Evolutionary conservation across 2,888 invertebrate species (phyloP).

Genomic region (Chymomyza procnemis): DNA sequence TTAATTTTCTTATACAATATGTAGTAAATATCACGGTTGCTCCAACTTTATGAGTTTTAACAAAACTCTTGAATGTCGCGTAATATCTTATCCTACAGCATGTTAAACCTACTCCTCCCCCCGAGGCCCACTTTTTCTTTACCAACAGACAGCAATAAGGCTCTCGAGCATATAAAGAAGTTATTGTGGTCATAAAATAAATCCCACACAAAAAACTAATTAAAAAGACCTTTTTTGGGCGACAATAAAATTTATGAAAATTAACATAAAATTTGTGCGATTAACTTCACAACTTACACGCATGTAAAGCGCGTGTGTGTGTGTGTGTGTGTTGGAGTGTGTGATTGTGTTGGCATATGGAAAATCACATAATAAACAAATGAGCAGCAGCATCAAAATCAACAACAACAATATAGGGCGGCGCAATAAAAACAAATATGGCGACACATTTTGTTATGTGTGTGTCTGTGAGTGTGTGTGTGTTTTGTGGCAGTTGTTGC

Average conservation of each 20-base stretch:
- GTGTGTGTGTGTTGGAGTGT: constrained; percentile 19
- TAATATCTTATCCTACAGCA: constrained; percentile 5
- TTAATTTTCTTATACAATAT: not conserved
- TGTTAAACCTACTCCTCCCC: no score
- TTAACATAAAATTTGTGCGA: constrained; percentile 75
- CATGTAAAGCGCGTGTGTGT: not conserved
- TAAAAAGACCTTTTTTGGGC: constrained; percentile 65
- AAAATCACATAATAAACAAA: constrained; percentile 71
- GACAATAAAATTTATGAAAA: constrained; percentile 75
- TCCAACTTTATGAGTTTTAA: constrained; percentile 57
- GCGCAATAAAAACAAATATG: constrained; percentile 73
- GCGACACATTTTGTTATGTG: constrained; percentile 50
- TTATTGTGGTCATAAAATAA: constrained; percentile 58
- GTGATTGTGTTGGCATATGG: constrained; percentile 58
- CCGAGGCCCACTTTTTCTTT: constrained; percentile 3
- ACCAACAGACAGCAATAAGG: constrained; percentile 1
- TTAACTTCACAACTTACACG: constrained; percentile 62
- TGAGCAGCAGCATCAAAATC: constrained; percentile 16
- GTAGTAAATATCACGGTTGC: not conserved
- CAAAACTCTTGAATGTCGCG: constrained; percentile 60
- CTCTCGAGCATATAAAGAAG: constrained; percentile 36
- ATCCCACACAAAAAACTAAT: constrained; percentile 69
- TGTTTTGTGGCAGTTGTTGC: constrained; percentile 1
- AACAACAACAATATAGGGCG: constrained; percentile 28
- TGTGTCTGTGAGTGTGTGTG: no score